Conservation (phyloP, 2,797 vertebrate genomes). For the Periophthalmus magnuspinnatus region DNA sequence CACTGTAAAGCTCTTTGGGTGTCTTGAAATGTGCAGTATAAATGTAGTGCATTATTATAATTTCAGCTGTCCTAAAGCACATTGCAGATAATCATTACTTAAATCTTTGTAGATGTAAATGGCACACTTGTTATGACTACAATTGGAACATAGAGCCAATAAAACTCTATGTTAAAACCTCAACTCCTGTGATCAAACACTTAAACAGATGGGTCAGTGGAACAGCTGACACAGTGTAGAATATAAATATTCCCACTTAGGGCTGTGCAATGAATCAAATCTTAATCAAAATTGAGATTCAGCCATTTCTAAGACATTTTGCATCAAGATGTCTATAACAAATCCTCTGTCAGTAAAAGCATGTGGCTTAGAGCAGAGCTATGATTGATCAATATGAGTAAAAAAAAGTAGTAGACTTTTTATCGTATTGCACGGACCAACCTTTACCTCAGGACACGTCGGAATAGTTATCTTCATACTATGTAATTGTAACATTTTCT, state of each 20-base stretch:
- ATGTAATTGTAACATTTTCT: neutral
- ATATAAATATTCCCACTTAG: neutral
- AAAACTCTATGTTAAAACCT: neutral
- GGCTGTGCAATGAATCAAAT: neutral
- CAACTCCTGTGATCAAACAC: neutral
- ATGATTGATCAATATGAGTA: too few species aligned
- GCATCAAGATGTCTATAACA: neutral
- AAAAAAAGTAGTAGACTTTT: too few species aligned
- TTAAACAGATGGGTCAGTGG: neutral
- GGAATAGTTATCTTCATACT: too few species aligned
- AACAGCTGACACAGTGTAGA: neutral
- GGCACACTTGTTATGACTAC: neutral
- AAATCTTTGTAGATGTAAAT: neutral
- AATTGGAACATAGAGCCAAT: neutral
- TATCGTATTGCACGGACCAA: too few species aligned
- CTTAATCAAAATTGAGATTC: neutral
- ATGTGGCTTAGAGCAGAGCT: too few species aligned
- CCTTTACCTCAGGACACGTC: too few species aligned
- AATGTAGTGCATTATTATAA: neutral
- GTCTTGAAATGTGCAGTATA: too few species aligned
- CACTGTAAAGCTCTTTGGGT: too few species aligned
- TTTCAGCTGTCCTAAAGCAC: neutral
- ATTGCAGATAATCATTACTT: neutral
- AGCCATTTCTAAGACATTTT: neutral
- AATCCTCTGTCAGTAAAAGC: neutral